Percentiles rank a stretch among this genome's conserved stretches.
phyloP scores from a whole-genome alignment of 2,113 vertebrate genomes.

The Nesoenas mayeri region DNA sequence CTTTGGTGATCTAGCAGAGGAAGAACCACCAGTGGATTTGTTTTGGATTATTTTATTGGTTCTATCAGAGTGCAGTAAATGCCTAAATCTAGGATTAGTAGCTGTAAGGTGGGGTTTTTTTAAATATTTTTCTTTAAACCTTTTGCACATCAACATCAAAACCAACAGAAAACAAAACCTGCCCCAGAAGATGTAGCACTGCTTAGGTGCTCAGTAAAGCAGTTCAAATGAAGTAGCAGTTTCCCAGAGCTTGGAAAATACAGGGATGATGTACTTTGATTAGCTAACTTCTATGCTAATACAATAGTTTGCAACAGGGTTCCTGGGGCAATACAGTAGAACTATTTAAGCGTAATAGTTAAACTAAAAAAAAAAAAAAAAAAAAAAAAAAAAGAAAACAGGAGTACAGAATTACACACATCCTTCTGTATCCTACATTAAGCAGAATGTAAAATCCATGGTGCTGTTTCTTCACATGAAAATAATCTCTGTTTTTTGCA shows the following conservation, averaged over 20 bases:
- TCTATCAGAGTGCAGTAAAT: not conserved
- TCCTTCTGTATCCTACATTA: not conserved
- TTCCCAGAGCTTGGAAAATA: not conserved
- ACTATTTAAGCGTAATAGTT: not conserved
- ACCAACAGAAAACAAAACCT: not conserved
- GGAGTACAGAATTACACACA: not conserved
- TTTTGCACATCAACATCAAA: not conserved
- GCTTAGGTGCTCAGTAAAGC: not conserved
- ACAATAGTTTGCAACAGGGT: rapidly evolving
- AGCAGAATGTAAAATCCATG: not conserved
- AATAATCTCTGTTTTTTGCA: not conserved
- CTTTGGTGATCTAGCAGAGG: not conserved
- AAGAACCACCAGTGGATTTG: not conserved
- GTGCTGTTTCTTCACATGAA: not conserved
- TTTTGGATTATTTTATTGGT: not conserved
- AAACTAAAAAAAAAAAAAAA: not conserved
- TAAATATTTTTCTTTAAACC: not conserved
- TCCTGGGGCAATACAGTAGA: not conserved
- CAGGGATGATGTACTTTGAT: not conserved
- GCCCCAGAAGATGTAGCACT: not conserved
- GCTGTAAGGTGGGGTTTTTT: too few species aligned
- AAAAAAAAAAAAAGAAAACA: not conserved
- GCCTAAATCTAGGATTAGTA: not conserved
- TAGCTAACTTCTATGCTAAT: not conserved
- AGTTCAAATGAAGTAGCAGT: not conserved